Percentiles rank a stretch among this genome's conserved stretches.
These are phyloP conservation scores for Eriocheir sinensis DNA, from an alignment of 1,140 invertebrate genomes.

Conservation along the genomic window DNA sequence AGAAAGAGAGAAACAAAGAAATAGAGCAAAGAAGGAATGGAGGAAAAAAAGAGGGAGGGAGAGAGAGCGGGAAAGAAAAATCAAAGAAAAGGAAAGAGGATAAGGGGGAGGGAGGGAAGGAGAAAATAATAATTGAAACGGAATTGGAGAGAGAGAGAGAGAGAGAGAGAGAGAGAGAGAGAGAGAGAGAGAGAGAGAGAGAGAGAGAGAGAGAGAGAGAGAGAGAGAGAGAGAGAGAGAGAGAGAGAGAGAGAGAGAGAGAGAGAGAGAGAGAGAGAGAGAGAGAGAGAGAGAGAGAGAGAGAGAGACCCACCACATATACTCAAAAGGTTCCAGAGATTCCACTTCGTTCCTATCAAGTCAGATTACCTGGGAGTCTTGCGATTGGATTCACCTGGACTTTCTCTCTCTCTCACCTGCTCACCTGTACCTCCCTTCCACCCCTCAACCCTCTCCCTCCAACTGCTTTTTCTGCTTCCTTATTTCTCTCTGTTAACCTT, in stretches of 20 bases:
- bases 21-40: too few relatives aligned
- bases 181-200: neutral
- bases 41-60: neutral
- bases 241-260: neutral
- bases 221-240: neutral
- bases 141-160: neutral
- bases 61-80: neutral
- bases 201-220: neutral
- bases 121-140: too few relatives aligned
- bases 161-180: neutral
- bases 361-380: neutral
- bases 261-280: conserved; percentile 17
- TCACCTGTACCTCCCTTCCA: neutral
- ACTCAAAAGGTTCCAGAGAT: neutral
- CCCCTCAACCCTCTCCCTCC: neutral
- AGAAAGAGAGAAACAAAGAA: neutral
- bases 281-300: neutral
- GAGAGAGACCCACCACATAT: neutral
- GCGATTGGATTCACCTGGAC: neutral
- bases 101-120: too few relatives aligned
- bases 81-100: neutral
- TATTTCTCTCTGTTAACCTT: too few relatives aligned
- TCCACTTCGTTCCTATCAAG: neutral
- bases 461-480: neutral
- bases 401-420: neutral